A percentile compares a stretch with the other conserved stretches of the same genome.
Evolutionary conservation across 2,797 vertebrate species (phyloP).

Genomic region (Synaphobranchus kaupii): DNA sequence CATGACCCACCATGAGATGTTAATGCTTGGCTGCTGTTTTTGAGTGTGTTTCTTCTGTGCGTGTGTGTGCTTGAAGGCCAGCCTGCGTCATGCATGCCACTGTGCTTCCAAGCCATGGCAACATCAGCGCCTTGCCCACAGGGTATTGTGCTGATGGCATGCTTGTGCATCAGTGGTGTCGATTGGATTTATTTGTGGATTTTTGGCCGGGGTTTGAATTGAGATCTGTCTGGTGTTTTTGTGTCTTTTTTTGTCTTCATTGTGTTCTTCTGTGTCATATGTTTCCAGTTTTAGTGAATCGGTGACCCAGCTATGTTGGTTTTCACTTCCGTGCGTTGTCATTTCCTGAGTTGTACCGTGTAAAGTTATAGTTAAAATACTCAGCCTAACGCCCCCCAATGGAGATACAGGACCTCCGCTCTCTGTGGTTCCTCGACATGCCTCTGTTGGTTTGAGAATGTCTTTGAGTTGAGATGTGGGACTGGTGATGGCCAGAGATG

Average conservation of each 20-base stretch:
- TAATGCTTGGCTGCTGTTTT: neutral
- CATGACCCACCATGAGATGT: neutral
- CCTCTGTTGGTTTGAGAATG: neutral
- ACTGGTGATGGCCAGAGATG: neutral
- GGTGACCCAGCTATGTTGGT: neutral
- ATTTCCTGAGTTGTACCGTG: too few species aligned
- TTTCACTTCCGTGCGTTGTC: neutral
- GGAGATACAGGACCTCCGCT: too few species aligned
- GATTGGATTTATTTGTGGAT: slow-evolving; percentile 1
- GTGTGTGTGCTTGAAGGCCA: neutral
- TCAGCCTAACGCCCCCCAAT: too few species aligned
- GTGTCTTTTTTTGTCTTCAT: neutral
- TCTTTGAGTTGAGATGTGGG: neutral
- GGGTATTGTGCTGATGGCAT: neutral
- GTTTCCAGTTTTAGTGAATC: neutral
- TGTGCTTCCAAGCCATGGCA: slow-evolving; percentile 1
- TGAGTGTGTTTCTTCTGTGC: neutral
- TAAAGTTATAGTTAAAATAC: too few species aligned
- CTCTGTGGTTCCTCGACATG: neutral
- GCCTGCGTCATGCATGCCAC: neutral
- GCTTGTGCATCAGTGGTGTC: neutral
- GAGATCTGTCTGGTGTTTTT: neutral
- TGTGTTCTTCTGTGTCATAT: neutral
- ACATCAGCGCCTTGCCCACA: neutral
- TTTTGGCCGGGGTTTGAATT: neutral